Evolutionary conservation across 2,888 invertebrate species (phyloP), one percentile per base, ranked within the genome.

Genomic region (Meghimatium bilineatum): DNA sequence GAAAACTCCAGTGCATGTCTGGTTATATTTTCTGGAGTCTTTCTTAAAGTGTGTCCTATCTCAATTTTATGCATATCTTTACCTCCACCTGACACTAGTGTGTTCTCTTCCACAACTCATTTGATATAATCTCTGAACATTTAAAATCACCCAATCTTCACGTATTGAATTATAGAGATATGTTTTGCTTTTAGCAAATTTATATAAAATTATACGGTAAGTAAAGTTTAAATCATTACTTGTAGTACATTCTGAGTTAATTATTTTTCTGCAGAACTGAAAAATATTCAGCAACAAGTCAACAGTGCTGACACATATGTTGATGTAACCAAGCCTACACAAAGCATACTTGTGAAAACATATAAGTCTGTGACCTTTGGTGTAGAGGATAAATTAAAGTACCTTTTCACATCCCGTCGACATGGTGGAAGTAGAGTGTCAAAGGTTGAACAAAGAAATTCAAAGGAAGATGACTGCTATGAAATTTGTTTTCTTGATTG

Each of bases 291-390:
- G 36, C 29, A 44, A 23, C 17, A 66, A 44, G n/a, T 26, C 66
- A 66, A 44, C 1, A 29, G 36, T 14, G 38, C 26, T 71, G 17
- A 77, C n/a, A 38, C 17, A 20, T 71, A 36, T 56, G 12, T 71
- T 71, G 80, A 80, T 0, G 26, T 10, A 36, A 29, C 60, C 23
- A 49, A 71, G 6, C 69, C 52, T n/a, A 71, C 80, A 71, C 1
- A 20, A 44, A 69, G 71, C 36, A 36, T 80, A 12, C 56, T 69
- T 80, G 80, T 80, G 0, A 80, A 60, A 38, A 80, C 80, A 32
- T 80, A 71, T 34, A 23, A 36, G 26, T 38, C 71, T 17, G 34
- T 56, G 10, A 36, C 10, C 0, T 67, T 78, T 78, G 66, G 78
- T 67, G 32, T 20, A 0, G 5, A 29, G 26, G 78, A 78, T 38